Conservation (phyloP, 1,140 invertebrate genomes). For the Drosophila albomicans region DNA sequence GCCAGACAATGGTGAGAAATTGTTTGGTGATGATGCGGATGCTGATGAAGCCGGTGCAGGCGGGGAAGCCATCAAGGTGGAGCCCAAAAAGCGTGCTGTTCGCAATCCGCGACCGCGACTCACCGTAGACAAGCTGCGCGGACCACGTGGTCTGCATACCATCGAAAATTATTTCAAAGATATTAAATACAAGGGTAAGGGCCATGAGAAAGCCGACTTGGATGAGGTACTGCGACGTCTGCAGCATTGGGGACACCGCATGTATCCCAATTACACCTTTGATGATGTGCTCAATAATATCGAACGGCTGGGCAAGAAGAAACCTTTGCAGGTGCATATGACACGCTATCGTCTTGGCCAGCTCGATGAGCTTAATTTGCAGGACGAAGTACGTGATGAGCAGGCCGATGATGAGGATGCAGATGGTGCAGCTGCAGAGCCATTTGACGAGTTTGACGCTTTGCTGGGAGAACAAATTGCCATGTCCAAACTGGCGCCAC, state of each 20-base stretch:
- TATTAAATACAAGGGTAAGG: slow-evolving; percentile 93
- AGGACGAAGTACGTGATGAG: slow-evolving; percentile 46
- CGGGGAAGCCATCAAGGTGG: slow-evolving; percentile 68
- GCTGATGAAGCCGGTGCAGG: slow-evolving; percentile 36
- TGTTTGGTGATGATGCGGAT: slow-evolving; percentile 70
- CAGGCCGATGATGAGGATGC: slow-evolving; percentile 69
- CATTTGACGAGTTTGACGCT: slow-evolving; percentile 86
- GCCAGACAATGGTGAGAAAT: slow-evolving; percentile 53
- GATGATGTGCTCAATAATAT: slow-evolving; percentile 93
- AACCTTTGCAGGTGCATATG: slow-evolving; percentile 87
- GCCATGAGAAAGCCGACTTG: slow-evolving; percentile 93
- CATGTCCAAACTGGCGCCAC: slow-evolving; percentile 73
- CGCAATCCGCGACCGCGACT: slow-evolving; percentile 90
- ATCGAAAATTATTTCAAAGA: slow-evolving; percentile 92
- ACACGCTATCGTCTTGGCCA: slow-evolving; percentile 88
- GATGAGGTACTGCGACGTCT: slow-evolving; percentile 92
- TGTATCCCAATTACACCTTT: slow-evolving; percentile 95
- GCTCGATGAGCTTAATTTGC: slow-evolving; percentile 75
- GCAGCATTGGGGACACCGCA: slow-evolving; percentile 96
- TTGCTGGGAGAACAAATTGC: slow-evolving; percentile 85
- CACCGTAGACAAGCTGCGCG: slow-evolving; percentile 89
- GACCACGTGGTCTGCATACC: slow-evolving; percentile 91
- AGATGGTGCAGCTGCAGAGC: slow-evolving; percentile 74
- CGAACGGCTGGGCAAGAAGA: slow-evolving; percentile 92
- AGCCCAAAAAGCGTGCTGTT: slow-evolving; percentile 86